Evolutionary conservation across 2,888 invertebrate species (phyloP), one percentile per base, ranked within the genome.

Genomic region (Vanessa cardui): DNA sequence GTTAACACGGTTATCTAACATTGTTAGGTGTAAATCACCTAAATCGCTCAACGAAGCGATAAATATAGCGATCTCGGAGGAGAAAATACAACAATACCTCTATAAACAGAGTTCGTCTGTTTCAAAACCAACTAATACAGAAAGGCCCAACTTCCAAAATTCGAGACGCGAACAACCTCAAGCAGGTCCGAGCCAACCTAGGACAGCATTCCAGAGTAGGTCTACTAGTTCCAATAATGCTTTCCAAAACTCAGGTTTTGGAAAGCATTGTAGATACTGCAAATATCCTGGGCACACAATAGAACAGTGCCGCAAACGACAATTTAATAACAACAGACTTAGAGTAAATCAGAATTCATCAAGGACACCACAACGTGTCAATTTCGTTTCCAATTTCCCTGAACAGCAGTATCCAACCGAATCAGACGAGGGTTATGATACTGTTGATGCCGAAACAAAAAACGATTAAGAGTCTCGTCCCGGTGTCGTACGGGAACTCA

Each of bases 31-130:
- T n/a, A n/a, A n/a, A n/a, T n/a, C n/a, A n/a, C n/a, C n/a, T n/a
- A n/a, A n/a, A n/a, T n/a, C n/a, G n/a, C n/a, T n/a, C n/a, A n/a
- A 74, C 47, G 73, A 72, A 39, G 72, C 72, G 6, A 65, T 71
- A 15, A 75, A 74, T 26, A 15, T 64, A 1, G 72, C 72, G 0
- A 62, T 71, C 12, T 68, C 71, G 0, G 73, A 75, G 46, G 72
- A 73, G 18, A 62, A 58, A 21, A 68, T 72, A 0, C 66, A 59
- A 46, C 54, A 59, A n/a, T 33, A 20, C 1, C 9, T 59, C 9
- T 59, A 58, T 15, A 72, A 45, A 20, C 59, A 58, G 2, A 47
- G n/a, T 47, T n/a, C 47, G 26, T 26, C 26, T 26, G 5, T 26
- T 26, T 26, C 52, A 52, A 52, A 15, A 52, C 9, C 52, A 52